A percentile compares a stretch with the other conserved stretches of the same genome.
These are phyloP conservation scores for Drosophila repleta DNA, from an alignment of 1,140 invertebrate genomes.

Conservation along the genomic window DNA sequence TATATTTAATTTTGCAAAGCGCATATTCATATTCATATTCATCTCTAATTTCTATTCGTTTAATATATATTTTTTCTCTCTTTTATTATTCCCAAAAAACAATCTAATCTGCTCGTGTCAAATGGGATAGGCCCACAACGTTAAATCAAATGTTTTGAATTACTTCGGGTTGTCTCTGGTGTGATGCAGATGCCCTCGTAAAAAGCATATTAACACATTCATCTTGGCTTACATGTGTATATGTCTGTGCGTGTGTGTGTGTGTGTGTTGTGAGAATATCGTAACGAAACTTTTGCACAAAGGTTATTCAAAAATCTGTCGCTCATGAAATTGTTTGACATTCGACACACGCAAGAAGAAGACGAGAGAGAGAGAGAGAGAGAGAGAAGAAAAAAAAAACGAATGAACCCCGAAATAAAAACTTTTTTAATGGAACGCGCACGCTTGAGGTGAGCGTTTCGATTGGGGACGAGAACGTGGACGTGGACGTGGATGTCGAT, in stretches of 20 bases:
- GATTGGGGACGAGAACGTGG: too few relatives aligned
- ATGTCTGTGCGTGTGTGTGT: background rate
- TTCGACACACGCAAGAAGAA: constrained; percentile 39
- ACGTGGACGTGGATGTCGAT: too few relatives aligned
- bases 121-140: too few relatives aligned
- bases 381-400: background rate
- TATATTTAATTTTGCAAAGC: too few relatives aligned
- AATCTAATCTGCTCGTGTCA: background rate
- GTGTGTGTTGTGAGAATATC: constrained; percentile 10
- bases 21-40: too few relatives aligned
- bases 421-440: constrained; percentile 38
- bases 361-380: too few relatives aligned
- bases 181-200: background rate
- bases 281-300: constrained; percentile 26
- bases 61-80: too few relatives aligned
- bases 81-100: background rate
- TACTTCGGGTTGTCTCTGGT: too few relatives aligned
- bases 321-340: constrained; percentile 43
- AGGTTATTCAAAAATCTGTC: constrained; percentile 44
- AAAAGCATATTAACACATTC: constrained; percentile 1
- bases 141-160: too few relatives aligned
- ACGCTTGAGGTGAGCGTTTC: background rate
- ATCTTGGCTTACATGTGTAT: background rate
- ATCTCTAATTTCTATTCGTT: too few relatives aligned
- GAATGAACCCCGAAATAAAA: constrained; percentile 33